phyloP scores from a whole-genome alignment of 2,888 invertebrate species.

The Andrena bucephala region DNA sequence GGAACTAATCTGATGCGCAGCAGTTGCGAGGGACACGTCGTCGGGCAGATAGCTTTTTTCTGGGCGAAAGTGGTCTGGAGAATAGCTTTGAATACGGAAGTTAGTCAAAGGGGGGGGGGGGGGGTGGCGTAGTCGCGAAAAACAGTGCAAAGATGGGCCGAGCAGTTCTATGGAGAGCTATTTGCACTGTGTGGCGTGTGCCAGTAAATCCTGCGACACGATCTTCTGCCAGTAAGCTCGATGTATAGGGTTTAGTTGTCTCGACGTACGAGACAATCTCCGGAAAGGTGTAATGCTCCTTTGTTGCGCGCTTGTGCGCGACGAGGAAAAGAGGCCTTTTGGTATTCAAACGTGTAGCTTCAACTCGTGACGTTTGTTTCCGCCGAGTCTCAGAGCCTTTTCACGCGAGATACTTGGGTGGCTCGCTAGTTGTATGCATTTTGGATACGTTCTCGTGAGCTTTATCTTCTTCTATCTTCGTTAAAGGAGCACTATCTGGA shows the following conservation, averaged over 20 bases:
- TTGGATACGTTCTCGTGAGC: too few relatives aligned
- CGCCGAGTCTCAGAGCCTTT: neutral
- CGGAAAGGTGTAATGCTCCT: neutral
- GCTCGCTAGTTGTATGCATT: too few relatives aligned
- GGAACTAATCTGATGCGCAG: slow-evolving; percentile 16
- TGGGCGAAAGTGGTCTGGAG: slow-evolving; percentile 13
- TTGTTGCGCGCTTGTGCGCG: neutral
- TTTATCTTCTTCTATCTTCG: too few relatives aligned
- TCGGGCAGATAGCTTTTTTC: slow-evolving; percentile 19
- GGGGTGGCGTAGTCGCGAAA: slow-evolving; percentile 28
- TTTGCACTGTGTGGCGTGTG: slow-evolving; percentile 36
- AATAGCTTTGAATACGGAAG: slow-evolving; percentile 19
- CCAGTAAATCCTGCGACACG: slow-evolving; percentile 46
- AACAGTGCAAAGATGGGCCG: slow-evolving; percentile 29
- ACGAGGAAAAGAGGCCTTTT: neutral
- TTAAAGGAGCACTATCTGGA: too few relatives aligned
- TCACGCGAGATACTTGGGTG: too few relatives aligned
- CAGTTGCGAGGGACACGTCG: slow-evolving; percentile 31
- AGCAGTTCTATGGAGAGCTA: slow-evolving; percentile 47
- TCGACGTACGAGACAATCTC: slow-evolving; percentile 15
- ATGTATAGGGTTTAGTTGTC: slow-evolving; percentile 31
- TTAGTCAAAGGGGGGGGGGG: neutral
- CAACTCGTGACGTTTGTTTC: neutral
- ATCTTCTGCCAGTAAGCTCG: slow-evolving; percentile 36
- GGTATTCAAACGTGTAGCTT: neutral